phyloP scores from a whole-genome alignment of 2,888 invertebrate genomes.

The Camponotus fellah region DNA sequence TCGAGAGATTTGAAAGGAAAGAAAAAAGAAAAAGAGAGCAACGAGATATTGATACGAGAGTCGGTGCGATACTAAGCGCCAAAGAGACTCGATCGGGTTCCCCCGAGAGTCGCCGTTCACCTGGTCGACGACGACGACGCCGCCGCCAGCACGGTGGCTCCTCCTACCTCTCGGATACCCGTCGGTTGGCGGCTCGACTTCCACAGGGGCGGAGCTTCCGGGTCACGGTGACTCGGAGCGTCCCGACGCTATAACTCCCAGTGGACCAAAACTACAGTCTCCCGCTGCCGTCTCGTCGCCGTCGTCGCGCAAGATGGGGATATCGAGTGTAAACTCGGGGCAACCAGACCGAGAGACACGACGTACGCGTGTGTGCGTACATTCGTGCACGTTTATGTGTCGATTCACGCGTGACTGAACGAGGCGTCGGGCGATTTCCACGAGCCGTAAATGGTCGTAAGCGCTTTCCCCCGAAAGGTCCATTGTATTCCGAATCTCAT shows the following conservation, averaged over 20 bases:
- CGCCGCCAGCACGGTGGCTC: slow-evolving; percentile 74
- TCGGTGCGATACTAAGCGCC: slow-evolving; percentile 76
- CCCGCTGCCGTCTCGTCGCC: slow-evolving; percentile 49
- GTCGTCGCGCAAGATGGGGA: slow-evolving; percentile 32
- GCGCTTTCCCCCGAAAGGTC: background rate
- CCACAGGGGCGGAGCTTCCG: slow-evolving; percentile 83
- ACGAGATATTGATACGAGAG: slow-evolving; percentile 65
- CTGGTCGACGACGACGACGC: slow-evolving; percentile 72
- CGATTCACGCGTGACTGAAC: slow-evolving; percentile 15
- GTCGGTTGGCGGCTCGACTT: slow-evolving; percentile 83
- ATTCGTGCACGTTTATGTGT: background rate
- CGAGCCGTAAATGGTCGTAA: background rate
- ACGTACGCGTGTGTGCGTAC: too few species aligned
- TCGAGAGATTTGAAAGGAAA: background rate
- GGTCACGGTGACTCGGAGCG: slow-evolving; percentile 77
- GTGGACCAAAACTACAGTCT: slow-evolving; percentile 36
- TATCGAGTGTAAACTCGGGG: background rate
- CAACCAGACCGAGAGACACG: background rate
- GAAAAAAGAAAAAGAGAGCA: slow-evolving; percentile 58
- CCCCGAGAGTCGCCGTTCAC: slow-evolving; percentile 71
- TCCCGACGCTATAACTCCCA: slow-evolving; percentile 77
- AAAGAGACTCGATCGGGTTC: slow-evolving; percentile 55
- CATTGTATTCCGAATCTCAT: background rate
- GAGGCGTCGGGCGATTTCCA: background rate
- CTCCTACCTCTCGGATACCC: slow-evolving; percentile 81